Conservation (phyloP, 2,888 invertebrate genomes). For the Proisotoma minuta region DNA sequence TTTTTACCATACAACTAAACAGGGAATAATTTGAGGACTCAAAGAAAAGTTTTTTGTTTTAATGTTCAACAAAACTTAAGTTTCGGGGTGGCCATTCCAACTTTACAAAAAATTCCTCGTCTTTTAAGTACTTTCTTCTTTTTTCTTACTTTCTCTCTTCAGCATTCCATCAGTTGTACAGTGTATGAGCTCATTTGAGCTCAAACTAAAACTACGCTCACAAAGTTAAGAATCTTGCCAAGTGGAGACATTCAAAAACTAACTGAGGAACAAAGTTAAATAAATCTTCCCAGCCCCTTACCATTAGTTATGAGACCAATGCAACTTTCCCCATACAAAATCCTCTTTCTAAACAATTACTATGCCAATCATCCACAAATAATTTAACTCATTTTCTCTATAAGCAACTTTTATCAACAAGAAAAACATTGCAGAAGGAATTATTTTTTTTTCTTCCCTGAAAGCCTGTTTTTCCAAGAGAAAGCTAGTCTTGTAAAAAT, state of each 20-base stretch:
- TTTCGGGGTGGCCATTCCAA: slow-evolving; percentile 11
- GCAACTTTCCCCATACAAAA: too few relatives aligned
- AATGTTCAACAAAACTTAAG: slow-evolving; percentile 20
- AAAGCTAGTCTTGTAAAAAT: too few relatives aligned
- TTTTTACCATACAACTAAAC: slow-evolving; percentile 17
- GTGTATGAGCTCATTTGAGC: slow-evolving; percentile 5
- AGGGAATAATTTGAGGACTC: slow-evolving; percentile 20
- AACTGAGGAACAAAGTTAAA: too few relatives aligned
- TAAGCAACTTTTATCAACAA: too few relatives aligned
- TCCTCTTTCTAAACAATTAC: too few relatives aligned
- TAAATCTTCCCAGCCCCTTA: too few relatives aligned
- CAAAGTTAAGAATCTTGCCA: slow-evolving; percentile 5
- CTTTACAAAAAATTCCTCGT: slow-evolving; percentile 16
- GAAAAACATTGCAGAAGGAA: too few relatives aligned
- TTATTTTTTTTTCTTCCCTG: too few relatives aligned
- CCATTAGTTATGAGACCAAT: too few relatives aligned
- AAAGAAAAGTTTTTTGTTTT: slow-evolving; percentile 21
- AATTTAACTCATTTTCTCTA: too few relatives aligned
- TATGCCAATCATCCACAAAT: too few relatives aligned
- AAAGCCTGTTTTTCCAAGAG: too few relatives aligned
- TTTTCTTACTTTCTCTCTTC: slow-evolving; percentile 10
- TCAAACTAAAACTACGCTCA: slow-evolving; percentile 3
- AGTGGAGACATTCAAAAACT: slow-evolving; percentile 1
- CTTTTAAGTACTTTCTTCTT: slow-evolving; percentile 12
- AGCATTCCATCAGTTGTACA: slow-evolving; percentile 4